phyloP scores from a whole-genome alignment of 2,113 vertebrate genomes.

The Pyxicephalus adspersus region DNA sequence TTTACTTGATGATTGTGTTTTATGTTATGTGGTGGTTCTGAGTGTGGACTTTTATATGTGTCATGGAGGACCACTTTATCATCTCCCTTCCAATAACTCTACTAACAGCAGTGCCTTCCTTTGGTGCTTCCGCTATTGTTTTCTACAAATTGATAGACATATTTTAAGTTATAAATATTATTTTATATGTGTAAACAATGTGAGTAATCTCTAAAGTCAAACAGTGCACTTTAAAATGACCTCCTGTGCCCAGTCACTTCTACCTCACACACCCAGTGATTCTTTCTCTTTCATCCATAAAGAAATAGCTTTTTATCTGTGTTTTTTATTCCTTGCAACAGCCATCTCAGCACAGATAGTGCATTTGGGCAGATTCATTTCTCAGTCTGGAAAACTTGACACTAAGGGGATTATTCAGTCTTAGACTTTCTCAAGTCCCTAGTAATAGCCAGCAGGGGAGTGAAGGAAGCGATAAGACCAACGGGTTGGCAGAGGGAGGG shows the following conservation, averaged over 20 bases:
- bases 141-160: no score
- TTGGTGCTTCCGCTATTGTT: no score
- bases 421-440: constrained; percentile 87
- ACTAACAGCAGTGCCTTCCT: no score
- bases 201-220: not conserved
- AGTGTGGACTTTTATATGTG: no score
- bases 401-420: constrained; percentile 98
- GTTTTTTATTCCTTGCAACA: constrained; percentile 73
- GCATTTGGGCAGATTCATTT: constrained; percentile 90
- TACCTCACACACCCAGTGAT: constrained; percentile 45
- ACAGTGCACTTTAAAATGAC: constrained; percentile 28
- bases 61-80: no score
- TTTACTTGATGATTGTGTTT: no score
- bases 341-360: constrained; percentile 86
- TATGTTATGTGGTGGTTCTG: no score
- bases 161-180: no score
- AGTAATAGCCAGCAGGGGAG: constrained; percentile 88
- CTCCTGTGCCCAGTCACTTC: constrained; percentile 35
- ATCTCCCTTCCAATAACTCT: no score
- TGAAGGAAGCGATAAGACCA: constrained; percentile 85
- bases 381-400: constrained; percentile 87
- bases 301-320: constrained; percentile 78
- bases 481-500: constrained; percentile 80
- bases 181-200: no score
- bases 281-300: constrained; percentile 75